These are phyloP conservation scores for Ceratina calcarata DNA, from an alignment of 1,140 invertebrate species.

Conservation along the genomic window DNA sequence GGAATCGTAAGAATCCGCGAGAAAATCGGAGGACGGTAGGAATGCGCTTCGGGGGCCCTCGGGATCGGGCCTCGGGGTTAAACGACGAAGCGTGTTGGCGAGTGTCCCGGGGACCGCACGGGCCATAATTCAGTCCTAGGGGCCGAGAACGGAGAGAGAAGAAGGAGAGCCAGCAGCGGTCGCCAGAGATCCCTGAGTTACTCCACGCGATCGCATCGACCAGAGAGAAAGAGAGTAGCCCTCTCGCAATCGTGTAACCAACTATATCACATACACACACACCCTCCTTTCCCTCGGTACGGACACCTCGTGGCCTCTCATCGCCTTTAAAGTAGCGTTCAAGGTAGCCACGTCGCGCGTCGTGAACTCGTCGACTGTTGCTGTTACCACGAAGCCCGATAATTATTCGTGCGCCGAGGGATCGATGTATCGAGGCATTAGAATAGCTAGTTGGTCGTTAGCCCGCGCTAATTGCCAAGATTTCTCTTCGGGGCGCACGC, in stretches of 20 bases:
- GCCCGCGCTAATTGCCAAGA: constrained; percentile 65
- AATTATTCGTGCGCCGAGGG: constrained; percentile 54
- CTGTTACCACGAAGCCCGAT: constrained; percentile 36
- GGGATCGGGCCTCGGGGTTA: constrained; percentile 75
- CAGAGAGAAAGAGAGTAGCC: constrained; percentile 7
- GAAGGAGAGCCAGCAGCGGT: constrained; percentile 56
- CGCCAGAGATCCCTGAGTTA: constrained; percentile 65
- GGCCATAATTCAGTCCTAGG: constrained; percentile 75
- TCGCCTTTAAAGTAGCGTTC: constrained; percentile 57
- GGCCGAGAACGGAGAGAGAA: constrained; percentile 42
- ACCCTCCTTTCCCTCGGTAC: too few relatives aligned
- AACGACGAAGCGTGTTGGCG: constrained; percentile 80
- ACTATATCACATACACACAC: constrained; percentile 56
- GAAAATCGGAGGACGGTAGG: constrained; percentile 58
- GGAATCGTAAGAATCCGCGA: constrained; percentile 60
- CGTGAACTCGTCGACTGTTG: background rate
- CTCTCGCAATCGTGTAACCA: constrained; percentile 49
- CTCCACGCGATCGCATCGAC: constrained; percentile 72
- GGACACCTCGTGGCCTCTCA: constrained; percentile 16
- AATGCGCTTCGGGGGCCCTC: constrained; percentile 70
- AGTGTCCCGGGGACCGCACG: constrained; percentile 69
- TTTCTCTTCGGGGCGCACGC: constrained; percentile 2
- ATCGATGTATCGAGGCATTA: constrained; percentile 67
- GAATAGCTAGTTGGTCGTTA: constrained; percentile 63
- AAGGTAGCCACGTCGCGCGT: constrained; percentile 18